Evolutionary conservation across 64 coral and sea anemone species (phyloP), one percentile per base, ranked within the genome.

Genomic region (Trachythela sp.): DNA sequence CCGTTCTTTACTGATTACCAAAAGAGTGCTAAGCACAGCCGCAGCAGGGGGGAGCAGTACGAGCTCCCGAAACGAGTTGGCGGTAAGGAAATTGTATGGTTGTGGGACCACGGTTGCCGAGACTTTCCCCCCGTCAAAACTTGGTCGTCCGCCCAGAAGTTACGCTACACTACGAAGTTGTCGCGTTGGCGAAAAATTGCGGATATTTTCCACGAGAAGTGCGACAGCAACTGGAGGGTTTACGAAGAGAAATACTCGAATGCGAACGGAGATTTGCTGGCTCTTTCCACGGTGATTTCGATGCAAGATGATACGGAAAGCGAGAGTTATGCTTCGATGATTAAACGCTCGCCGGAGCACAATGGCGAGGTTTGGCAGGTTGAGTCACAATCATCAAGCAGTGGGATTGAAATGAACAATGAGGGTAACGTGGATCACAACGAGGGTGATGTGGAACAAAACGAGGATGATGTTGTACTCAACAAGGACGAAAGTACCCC

Each of bases 41-140:
- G 75, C 35, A 37, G 31, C 75, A 30, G 37, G 75, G 75, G 75
- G 30, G 75, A 80, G 37, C 75, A 80, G 30, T 80, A 80, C 75
- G 75, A 80, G 75, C 75, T 80, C 15, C 75, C 75, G 30, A 80
- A 80, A 39, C 75, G 75, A 5, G 33, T 80, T 15, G 38, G 75
- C 75, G 75, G 27, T 39, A 80, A 80, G 75, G 75, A 80, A 80
- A 80, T 80, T 37, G 75, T 80, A 37, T 80, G 75, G 75, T 39
- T 80, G 8, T 80, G 75, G 75, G 75, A 80, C 0, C 32, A 39
- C 33, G 75, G 75, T 0, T 80, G 75, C 30, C 32, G 33, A 22
- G 75, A 80, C 33, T 80, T 80, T 18, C 75, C 75, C 13, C 75
- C 75, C 37, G 75, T 80, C 27, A 80, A 39, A 37, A 39, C 75